phyloP scores from a whole-genome alignment of 1,140 invertebrate species.

The Macrosteles quadrilineatus region DNA sequence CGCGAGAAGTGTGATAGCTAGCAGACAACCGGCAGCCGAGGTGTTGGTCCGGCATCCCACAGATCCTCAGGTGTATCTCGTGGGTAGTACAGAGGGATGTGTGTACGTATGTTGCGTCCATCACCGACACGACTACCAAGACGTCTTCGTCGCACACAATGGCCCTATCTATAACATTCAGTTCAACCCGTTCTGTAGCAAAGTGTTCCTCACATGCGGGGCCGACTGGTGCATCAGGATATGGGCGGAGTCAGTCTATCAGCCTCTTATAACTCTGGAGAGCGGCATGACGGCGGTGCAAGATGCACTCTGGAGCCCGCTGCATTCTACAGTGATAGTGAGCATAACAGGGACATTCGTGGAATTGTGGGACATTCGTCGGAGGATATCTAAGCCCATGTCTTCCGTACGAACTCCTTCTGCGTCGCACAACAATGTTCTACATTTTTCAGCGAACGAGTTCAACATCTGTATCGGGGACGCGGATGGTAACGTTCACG shows the following conservation, averaged over 20 bases:
- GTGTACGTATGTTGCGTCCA: slow-evolving; percentile 47
- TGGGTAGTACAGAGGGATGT: slow-evolving; percentile 28
- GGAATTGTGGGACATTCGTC: slow-evolving; percentile 43
- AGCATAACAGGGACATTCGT: slow-evolving; percentile 54
- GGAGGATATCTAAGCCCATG: slow-evolving; percentile 37
- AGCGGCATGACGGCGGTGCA: slow-evolving; percentile 46
- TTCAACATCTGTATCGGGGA: slow-evolving; percentile 30
- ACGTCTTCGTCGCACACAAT: slow-evolving; percentile 54
- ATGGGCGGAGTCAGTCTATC: slow-evolving; percentile 52
- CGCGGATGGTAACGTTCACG: slow-evolving; percentile 28
- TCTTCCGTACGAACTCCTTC: slow-evolving; percentile 9
- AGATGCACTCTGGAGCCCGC: slow-evolving; percentile 58
- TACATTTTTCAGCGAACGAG: slow-evolving; percentile 19
- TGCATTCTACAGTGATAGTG: slow-evolving; percentile 58
- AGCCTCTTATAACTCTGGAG: slow-evolving; percentile 40
- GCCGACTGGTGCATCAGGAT: slow-evolving; percentile 60
- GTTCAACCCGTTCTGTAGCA: slow-evolving; percentile 57
- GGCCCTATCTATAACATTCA: slow-evolving; percentile 56
- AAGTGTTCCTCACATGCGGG: slow-evolving; percentile 58
- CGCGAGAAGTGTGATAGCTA: not conserved
- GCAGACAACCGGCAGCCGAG: not conserved
- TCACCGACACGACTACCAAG: slow-evolving; percentile 43
- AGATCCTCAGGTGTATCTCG: slow-evolving; percentile 21
- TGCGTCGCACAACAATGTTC: slow-evolving; percentile 12
- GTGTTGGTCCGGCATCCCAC: slow-evolving; percentile 27